Percentiles rank a stretch among this genome's conserved stretches.
These are phyloP conservation scores for Phania funesta DNA, from an alignment of 2,888 invertebrate genomes.

Conservation along the genomic window DNA sequence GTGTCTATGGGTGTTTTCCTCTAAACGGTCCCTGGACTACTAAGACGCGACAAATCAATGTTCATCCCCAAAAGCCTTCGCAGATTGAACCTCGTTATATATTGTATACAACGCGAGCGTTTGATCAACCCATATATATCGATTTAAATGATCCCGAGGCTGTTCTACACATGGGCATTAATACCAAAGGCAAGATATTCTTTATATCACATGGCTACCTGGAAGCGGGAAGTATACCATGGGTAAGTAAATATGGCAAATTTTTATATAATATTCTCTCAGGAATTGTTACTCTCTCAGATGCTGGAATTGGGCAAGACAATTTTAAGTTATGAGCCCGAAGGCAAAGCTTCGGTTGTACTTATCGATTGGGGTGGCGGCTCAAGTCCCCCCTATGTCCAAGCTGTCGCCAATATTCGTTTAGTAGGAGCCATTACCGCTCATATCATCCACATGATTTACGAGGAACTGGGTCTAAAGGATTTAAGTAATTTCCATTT, in stretches of 20 bases:
- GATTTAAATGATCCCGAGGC: conserved; percentile 85
- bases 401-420: conserved; percentile 94
- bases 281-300: conserved; percentile 75
- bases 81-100: conserved; percentile 83
- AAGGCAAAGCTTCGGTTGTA: conserved; percentile 87
- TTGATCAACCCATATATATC: conserved; percentile 83
- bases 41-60: conserved; percentile 88
- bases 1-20: conserved; percentile 90
- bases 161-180: conserved; percentile 84
- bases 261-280: no score
- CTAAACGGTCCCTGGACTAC: conserved; percentile 89
- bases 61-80: conserved; percentile 88
- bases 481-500: conserved; percentile 87
- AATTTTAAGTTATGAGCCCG: conserved; percentile 83
- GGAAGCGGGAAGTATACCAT: conserved; percentile 89
- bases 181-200: conserved; percentile 85
- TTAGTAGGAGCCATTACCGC: conserved; percentile 92
- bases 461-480: conserved; percentile 82
- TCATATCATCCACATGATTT: conserved; percentile 83
- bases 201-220: conserved; percentile 93
- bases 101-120: conserved; percentile 82
- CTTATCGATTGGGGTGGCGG: conserved; percentile 93
- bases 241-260: conserved; percentile 83
- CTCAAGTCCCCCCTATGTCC: conserved; percentile 92
- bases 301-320: conserved; percentile 87